Evolutionary conservation across 2,797 vertebrate species (phyloP).

Genomic region (Galaxias olidus): DNA sequence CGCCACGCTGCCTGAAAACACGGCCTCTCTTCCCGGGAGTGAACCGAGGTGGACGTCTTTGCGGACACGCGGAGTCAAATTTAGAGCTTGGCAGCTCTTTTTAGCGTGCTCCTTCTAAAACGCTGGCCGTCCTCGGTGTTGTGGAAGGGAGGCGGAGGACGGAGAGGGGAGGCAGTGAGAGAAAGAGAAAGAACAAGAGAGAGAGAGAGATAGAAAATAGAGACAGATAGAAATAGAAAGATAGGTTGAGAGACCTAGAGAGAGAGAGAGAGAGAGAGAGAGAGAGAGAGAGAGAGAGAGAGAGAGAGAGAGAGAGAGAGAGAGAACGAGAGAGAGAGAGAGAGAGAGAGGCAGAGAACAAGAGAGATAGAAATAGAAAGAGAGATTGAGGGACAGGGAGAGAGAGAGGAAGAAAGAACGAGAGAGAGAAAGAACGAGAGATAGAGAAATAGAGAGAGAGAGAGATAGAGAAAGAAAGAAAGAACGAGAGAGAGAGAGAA

Average conservation of each 20-base stretch:
- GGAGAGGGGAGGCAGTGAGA: too few relatives aligned
- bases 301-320: too few relatives aligned
- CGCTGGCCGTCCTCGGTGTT: slow-evolving; percentile 56
- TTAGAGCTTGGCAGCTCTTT: slow-evolving; percentile 58
- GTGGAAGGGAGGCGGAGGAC: too few relatives aligned
- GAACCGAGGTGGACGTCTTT: slow-evolving; percentile 17
- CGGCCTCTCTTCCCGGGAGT: slow-evolving; percentile 18
- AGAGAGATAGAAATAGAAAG: slow-evolving; percentile 52
- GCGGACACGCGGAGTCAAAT: slow-evolving; percentile 12
- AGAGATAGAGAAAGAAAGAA: too few relatives aligned
- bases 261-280: too few relatives aligned
- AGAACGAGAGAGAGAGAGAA: slow-evolving; percentile 10
- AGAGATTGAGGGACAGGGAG: slow-evolving; percentile 17
- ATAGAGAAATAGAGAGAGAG: neutral
- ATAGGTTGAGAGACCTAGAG: too few relatives aligned
- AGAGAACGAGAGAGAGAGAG: too few relatives aligned
- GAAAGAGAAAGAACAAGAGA: too few relatives aligned
- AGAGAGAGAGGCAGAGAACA: too few relatives aligned
- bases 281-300: too few relatives aligned
- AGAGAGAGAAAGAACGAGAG: slow-evolving; percentile 32
- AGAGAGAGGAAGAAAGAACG: slow-evolving; percentile 54
- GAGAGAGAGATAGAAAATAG: too few relatives aligned
- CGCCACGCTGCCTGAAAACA: slow-evolving; percentile 33
- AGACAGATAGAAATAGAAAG: too few relatives aligned
- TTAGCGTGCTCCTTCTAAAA: slow-evolving; percentile 62